A percentile compares a stretch with the other conserved stretches of the same genome.
Evolutionary conservation across 2,797 vertebrate species (phyloP).

Genomic region (Microtus agrestis): DNA sequence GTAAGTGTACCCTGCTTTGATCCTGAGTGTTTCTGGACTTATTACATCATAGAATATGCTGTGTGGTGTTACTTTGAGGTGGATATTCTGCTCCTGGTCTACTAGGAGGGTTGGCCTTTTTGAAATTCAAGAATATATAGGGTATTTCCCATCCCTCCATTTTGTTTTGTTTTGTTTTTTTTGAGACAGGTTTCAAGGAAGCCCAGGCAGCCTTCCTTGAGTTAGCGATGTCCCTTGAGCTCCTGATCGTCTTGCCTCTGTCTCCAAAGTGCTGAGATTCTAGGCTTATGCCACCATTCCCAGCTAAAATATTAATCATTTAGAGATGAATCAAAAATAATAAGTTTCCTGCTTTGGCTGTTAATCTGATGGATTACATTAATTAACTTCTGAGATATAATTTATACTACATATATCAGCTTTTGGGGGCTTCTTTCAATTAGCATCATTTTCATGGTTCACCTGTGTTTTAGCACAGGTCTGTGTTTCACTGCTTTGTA

Average conservation of each 20-base stretch:
- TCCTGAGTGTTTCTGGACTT: constrained; percentile 26
- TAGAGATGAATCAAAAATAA: neutral
- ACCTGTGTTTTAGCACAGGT: neutral
- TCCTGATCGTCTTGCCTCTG: neutral
- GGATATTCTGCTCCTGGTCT: neutral
- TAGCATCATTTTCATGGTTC: neutral
- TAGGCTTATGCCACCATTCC: neutral
- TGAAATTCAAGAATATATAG: neutral
- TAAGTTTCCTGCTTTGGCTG: neutral
- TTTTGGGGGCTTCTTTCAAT: neutral
- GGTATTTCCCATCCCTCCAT: neutral
- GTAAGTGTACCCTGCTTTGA: neutral
- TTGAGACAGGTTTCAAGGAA: neutral
- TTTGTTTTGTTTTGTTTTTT: neutral
- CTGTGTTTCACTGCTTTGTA: neutral
- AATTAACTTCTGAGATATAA: constrained; percentile 22
- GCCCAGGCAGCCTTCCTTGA: neutral
- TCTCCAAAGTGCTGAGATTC: neutral
- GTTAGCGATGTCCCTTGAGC: neutral
- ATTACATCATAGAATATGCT: constrained; percentile 10
- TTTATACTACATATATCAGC: neutral
- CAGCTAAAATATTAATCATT: constrained; percentile 22
- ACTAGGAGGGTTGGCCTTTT: constrained; percentile 16
- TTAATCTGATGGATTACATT: constrained; percentile 4
- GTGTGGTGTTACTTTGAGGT: neutral